phyloP scores from a whole-genome alignment of 2,888 invertebrate genomes.

The Nomada ruficornis region DNA sequence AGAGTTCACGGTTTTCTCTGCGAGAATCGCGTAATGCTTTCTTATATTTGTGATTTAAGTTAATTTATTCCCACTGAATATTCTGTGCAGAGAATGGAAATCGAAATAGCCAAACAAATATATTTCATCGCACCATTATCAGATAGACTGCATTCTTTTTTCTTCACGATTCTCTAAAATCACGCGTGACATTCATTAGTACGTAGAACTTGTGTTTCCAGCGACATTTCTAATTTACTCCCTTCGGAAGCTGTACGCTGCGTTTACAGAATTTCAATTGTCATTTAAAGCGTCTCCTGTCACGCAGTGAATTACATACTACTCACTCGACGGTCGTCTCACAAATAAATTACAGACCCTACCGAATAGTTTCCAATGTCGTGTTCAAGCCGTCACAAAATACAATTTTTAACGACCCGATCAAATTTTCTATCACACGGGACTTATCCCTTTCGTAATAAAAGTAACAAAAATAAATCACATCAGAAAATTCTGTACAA shows the following conservation, averaged over 20 bases:
- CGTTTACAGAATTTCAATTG: slow-evolving; percentile 51
- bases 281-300: slow-evolving; percentile 34
- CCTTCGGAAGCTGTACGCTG: slow-evolving; percentile 38
- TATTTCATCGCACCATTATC: slow-evolving; percentile 36
- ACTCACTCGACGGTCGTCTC: background rate
- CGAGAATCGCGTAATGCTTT: slow-evolving; percentile 44
- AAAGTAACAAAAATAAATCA: background rate
- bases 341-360: slow-evolving; percentile 1
- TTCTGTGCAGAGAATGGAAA: slow-evolving; percentile 56
- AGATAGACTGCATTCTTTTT: slow-evolving; percentile 38
- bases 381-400: background rate
- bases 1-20: slow-evolving; percentile 18
- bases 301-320: slow-evolving; percentile 9
- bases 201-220: slow-evolving; percentile 27
- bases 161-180: slow-evolving; percentile 18
- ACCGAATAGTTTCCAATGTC: background rate
- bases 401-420: background rate
- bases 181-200: slow-evolving; percentile 39
- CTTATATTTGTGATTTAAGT: slow-evolving; percentile 21
- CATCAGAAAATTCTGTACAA: background rate
- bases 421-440: background rate
- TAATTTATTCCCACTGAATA: slow-evolving; percentile 4
- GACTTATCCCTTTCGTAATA: too few relatives aligned
- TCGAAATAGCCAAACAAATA: slow-evolving; percentile 47
- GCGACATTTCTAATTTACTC: slow-evolving; percentile 56